Evolutionary conservation across 2,113 vertebrate genomes (phyloP).

Genomic region (Microcebus tavaratra): DNA sequence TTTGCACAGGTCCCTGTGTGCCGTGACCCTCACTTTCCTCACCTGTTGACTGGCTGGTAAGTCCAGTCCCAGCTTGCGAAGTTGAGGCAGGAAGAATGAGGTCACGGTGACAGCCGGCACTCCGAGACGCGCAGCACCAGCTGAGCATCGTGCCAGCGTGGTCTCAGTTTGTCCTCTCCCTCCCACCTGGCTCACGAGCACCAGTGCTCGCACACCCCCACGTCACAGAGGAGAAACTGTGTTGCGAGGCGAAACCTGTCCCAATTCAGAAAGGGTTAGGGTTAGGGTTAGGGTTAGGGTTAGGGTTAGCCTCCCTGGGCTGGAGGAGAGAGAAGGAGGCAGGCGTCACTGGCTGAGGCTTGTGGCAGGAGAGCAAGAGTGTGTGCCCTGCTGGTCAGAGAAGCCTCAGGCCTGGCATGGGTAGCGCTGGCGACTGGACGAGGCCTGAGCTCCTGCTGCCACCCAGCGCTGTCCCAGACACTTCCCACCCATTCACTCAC

Average conservation of each 20-base stretch:
- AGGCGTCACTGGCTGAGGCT: rapidly evolving
- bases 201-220: rapidly evolving
- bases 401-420: neutral
- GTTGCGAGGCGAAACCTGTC: rapidly evolving
- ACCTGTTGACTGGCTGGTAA: neutral
- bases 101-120: neutral
- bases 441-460: neutral
- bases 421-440: neutral
- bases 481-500: neutral
- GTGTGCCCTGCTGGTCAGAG: neutral
- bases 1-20: neutral
- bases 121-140: rapidly evolving
- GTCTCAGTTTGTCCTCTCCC: rapidly evolving
- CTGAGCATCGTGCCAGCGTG: rapidly evolving
- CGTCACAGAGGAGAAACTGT: neutral
- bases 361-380: neutral
- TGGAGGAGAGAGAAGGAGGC: neutral
- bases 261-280: neutral
- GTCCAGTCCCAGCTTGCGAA: neutral
- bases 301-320: neutral
- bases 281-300: too few relatives aligned
- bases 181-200: rapidly evolving
- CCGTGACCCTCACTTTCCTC: neutral
- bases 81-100: neutral
- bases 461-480: neutral